phyloP scores from a whole-genome alignment of 2,888 invertebrate species.

The Exocentrus adspersus region DNA sequence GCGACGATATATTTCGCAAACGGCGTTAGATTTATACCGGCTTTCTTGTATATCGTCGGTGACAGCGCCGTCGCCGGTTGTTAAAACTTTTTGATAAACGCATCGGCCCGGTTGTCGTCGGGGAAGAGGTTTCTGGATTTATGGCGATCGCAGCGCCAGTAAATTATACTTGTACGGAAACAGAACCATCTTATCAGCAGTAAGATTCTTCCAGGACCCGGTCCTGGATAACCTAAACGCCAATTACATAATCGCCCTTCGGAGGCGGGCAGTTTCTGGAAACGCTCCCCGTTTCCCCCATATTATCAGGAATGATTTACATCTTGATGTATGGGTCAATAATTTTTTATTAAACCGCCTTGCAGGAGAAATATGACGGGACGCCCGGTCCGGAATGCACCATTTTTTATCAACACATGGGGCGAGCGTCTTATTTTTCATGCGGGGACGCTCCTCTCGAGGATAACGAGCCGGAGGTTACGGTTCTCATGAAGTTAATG shows the following conservation, averaged over 20 bases:
- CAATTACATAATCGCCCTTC: neutral
- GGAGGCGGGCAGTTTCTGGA: neutral
- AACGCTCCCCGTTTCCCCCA: neutral
- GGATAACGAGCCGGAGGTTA: too few species aligned
- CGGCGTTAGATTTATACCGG: slow-evolving; percentile 48
- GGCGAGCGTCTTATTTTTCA: too few species aligned
- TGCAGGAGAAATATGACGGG: neutral
- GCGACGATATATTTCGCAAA: slow-evolving; percentile 50
- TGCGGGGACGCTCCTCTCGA: too few species aligned
- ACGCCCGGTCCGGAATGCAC: neutral
- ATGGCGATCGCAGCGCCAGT: slow-evolving; percentile 16
- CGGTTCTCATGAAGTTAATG: too few species aligned
- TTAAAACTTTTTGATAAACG: slow-evolving; percentile 37
- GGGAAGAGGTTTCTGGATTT: slow-evolving; percentile 30
- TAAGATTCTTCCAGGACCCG: too few species aligned
- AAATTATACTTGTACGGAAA: too few species aligned
- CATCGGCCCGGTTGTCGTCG: slow-evolving; percentile 25
- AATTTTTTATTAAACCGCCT: neutral
- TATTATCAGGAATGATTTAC: neutral
- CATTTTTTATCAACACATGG: neutral
- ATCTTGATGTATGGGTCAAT: neutral
- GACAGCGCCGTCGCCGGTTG: too few species aligned
- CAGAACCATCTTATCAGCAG: too few species aligned
- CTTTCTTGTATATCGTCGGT: slow-evolving; percentile 32
- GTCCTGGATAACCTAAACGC: neutral